Percentiles rank a stretch among this genome's conserved stretches.
Conservation (phyloP, 2,888 invertebrate species). For the Ferdinandea cuprea region DNA sequence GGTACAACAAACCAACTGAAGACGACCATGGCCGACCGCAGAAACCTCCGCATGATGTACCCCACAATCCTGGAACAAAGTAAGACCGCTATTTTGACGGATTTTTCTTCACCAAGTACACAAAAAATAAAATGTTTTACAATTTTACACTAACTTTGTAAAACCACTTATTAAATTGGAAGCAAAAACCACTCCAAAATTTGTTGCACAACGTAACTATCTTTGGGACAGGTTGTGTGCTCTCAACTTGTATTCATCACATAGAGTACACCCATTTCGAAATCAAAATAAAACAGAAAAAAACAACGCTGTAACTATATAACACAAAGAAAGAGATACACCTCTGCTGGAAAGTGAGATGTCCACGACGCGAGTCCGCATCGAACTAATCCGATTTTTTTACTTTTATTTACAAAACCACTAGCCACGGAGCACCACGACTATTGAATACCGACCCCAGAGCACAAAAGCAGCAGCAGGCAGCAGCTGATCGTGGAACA, state of each 20-base stretch:
- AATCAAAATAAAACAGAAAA: conserved; percentile 33
- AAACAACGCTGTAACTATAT: conserved; percentile 3
- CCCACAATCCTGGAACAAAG: conserved; percentile 85
- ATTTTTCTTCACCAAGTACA: conserved; percentile 76
- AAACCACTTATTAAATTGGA: conserved; percentile 20
- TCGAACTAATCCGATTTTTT: conserved; percentile 64
- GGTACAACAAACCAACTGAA: conserved; percentile 85
- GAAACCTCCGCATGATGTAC: conserved; percentile 85
- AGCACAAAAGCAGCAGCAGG: conserved; percentile 36
- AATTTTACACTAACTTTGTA: conserved; percentile 9
- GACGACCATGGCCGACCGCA: conserved; percentile 85
- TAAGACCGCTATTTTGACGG: conserved; percentile 83
- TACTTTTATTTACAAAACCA: conserved; percentile 57
- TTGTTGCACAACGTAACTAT: conserved; percentile 60
- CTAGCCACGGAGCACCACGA: neutral
- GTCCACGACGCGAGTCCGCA: conserved; percentile 66
- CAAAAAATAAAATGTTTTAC: conserved; percentile 52
- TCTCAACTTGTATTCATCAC: conserved; percentile 56
- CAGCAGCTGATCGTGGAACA: conserved; percentile 56
- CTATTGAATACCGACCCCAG: neutral
- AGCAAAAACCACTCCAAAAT: conserved; percentile 43
- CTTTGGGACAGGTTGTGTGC: conserved; percentile 51
- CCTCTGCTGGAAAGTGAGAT: conserved; percentile 51
- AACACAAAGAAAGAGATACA: conserved; percentile 38
- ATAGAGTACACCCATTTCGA: conserved; percentile 59